These are phyloP conservation scores for Macrotus californicus DNA, from an alignment of 2,113 vertebrate species.

Conservation along the genomic window DNA sequence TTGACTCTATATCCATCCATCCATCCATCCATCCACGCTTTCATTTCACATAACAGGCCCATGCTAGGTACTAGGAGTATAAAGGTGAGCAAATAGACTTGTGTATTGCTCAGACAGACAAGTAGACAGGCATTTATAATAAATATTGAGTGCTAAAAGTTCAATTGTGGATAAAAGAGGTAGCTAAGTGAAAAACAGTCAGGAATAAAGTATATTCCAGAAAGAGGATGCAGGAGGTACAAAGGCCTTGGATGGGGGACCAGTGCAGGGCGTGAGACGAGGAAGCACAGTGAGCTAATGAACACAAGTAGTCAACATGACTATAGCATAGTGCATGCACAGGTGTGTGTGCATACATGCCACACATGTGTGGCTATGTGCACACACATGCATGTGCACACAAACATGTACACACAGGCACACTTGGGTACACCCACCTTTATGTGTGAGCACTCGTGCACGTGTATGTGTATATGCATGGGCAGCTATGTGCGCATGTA, in stretches of 20 bases:
- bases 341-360: fast-evolving
- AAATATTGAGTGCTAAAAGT: neutral
- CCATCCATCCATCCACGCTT: neutral
- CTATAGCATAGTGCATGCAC: neutral
- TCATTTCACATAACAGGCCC: neutral
- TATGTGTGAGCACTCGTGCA: neutral
- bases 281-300: neutral
- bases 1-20: neutral
- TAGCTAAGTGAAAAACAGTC: neutral
- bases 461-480: neutral
- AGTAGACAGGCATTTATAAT: neutral
- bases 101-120: neutral
- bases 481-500: fast-evolving
- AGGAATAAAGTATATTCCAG: neutral
- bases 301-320: neutral
- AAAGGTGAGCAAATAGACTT: neutral
- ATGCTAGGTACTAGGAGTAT: neutral
- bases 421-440: neutral
- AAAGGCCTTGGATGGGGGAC: neutral
- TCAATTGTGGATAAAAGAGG: neutral
- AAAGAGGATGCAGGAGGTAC: neutral
- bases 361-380: neutral
- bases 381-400: fast-evolving
- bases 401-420: fast-evolving
- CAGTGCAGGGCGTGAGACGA: neutral